Base-by-base conservation (phyloP, 2,113 vertebrate genomes). In the Erythrocercus mccallii region DNA sequence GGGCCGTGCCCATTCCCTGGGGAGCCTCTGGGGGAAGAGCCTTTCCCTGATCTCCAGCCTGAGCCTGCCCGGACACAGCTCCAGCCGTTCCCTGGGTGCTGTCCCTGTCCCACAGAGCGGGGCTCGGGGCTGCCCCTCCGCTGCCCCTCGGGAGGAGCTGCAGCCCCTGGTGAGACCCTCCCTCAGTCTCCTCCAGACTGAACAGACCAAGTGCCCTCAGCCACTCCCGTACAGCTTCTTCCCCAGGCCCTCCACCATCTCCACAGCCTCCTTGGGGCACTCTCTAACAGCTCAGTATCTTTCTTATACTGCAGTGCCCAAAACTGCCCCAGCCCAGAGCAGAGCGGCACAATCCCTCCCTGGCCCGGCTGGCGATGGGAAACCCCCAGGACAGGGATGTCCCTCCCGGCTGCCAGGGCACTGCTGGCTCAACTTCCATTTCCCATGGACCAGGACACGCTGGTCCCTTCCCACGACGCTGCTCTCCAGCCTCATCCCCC, bases 381-480 rank as follows among this genome's bases (percentile, higher is more conserved):
- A 6, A 58, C 16, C 40, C 44, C 15, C 30, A 7, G 47, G 6
- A 10, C 47, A 48, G 14, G 9, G 38, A 18, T 76, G 47, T 35
- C 70, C 62, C 48, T 56, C 47, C 47, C 11, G 79, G 30, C 54
- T 73, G 33, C 68, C 68, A 66, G 51, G 51, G 8, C 66, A 27
- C 35, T 50, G 50, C 86, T 42, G 40, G 11, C 62, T 11, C 70
- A 12, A 21, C 40, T 42, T 33, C 40, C 50, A 1, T 20, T 25
- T 30, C 30, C 24, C 30, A 13, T 6, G 2, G 1, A 2, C 7
- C 62, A 27, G 40, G 8, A 47, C 5, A 3, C 5, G 5, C 69
- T 4, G 20, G 16, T 31, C 24, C 50, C 28, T 48, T 10, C 40
- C n/a, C 28, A 0, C 1, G 6, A 53, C 18, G 22, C 69, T 17